Base-by-base conservation (phyloP, 1,140 invertebrate species). In the Platorchestia sp. region DNA sequence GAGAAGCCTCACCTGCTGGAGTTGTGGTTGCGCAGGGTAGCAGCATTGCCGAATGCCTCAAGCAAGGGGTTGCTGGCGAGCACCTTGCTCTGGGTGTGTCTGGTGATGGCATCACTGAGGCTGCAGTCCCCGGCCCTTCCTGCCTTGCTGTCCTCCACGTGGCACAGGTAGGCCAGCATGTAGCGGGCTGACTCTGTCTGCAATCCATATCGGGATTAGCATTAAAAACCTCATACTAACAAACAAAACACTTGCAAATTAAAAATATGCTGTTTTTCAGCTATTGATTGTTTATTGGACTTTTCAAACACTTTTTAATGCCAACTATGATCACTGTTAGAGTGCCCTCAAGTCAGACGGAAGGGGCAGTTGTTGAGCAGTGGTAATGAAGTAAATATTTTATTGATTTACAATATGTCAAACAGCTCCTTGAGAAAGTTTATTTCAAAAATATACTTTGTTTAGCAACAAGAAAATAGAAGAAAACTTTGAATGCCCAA, bases 1-100 rank as follows among this genome's bases (percentile, higher is more conserved):
- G 40, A 95, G 22, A 42, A 19, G 44, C 43, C 42, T 14, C 14
- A 96, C 96, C 95, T 99, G 96, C 98, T 99, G 95, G 98, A 98
- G 97, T 99, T 99, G 97, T 99, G 98, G 97, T 99, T 99, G 47
- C 99, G 97, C 0, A 99, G 98, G 0, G 99, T 99, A 97, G 99
- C 99, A 0, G 99, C 99, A 97, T 99, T 99, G 59, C 99, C 99
- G 97, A 99, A 99, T 6, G 99, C 99, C 97, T 99, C 99, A 43
- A 99, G 97, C 86, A 99, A 98, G 10, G 99, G 99, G 97, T 99
- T 99, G 19, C 99, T 99, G 97, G 99, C 99, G 59, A 99, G 97
- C 97, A 99, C 99, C 97, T 99, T 99, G 97, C 99, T 98, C 97
- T 99, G 96, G 40, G 91, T 93, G 91, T 41, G 91, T 19, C 91